These are phyloP conservation scores for Oxyteleia sp. DNA, from an alignment of 2,888 invertebrate species.

Conservation along the genomic window DNA sequence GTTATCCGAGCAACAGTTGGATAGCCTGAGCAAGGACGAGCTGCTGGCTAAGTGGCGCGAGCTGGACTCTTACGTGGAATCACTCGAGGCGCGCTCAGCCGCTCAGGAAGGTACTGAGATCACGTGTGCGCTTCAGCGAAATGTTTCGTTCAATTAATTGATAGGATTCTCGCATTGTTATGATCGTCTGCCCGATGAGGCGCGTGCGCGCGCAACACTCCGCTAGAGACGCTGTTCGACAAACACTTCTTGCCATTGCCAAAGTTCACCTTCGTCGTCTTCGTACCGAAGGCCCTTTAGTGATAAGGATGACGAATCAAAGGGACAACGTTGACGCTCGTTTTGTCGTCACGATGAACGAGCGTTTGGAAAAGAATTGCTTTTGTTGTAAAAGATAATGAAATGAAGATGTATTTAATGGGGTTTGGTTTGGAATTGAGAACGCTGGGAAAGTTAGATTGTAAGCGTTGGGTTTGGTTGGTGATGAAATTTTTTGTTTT, in stretches of 20 bases:
- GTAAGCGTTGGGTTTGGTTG: no score
- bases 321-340: neutral
- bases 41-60: conserved; percentile 92
- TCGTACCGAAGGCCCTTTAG: conserved; percentile 10
- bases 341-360: neutral
- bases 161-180: conserved; percentile 75
- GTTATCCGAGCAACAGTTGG: conserved; percentile 90
- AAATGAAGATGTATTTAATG: no score
- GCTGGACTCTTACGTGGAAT: conserved; percentile 93
- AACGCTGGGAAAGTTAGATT: no score
- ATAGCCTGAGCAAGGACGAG: conserved; percentile 90
- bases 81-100: conserved; percentile 92
- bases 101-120: conserved; percentile 93
- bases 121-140: conserved; percentile 81
- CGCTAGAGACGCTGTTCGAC: conserved; percentile 79
- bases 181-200: conserved; percentile 74
- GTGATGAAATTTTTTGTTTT: no score
- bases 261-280: conserved; percentile 10
- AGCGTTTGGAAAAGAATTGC: conserved; percentile 3
- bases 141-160: conserved; percentile 79
- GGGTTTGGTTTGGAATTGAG: no score
- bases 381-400: neutral
- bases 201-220: conserved; percentile 78
- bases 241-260: conserved; percentile 64
- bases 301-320: conserved; percentile 3